These are phyloP conservation scores for Philotrypesis tridentata DNA, from an alignment of 1,140 invertebrate genomes.

Conservation along the genomic window DNA sequence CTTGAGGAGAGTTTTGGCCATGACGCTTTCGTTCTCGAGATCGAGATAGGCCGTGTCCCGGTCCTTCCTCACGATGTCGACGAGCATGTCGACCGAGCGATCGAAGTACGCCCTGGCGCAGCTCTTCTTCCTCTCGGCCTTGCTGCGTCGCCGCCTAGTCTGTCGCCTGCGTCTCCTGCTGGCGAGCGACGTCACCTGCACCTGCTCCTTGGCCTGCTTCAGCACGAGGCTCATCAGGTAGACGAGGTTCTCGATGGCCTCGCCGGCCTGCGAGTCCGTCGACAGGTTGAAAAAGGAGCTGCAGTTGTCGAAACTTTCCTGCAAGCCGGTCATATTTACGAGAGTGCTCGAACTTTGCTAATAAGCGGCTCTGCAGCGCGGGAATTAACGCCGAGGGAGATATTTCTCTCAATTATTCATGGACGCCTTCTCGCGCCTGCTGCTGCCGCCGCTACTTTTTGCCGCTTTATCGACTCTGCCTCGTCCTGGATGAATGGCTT, in stretches of 20 bases:
- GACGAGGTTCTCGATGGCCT: conserved; percentile 76
- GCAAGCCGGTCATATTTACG: neutral
- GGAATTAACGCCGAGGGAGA: neutral
- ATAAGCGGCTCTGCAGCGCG: neutral
- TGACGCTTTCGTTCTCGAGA: conserved; percentile 70
- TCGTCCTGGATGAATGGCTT: too few relatives aligned
- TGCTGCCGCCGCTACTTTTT: too few relatives aligned
- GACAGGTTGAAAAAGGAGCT: conserved; percentile 68
- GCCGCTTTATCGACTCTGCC: too few relatives aligned
- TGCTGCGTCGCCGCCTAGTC: conserved; percentile 32
- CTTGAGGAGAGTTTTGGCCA: conserved; percentile 76
- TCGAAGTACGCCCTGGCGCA: conserved; percentile 74
- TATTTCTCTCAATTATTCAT: neutral
- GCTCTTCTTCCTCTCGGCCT: conserved; percentile 46
- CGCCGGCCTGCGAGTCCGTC: conserved; percentile 62
- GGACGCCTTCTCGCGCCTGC: neutral
- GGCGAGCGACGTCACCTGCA: conserved; percentile 54
- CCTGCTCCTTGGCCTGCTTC: conserved; percentile 78
- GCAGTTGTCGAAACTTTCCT: conserved; percentile 70
- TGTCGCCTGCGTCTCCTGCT: conserved; percentile 51
- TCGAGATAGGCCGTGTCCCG: conserved; percentile 72
- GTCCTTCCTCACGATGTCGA: conserved; percentile 77
- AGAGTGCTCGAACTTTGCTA: neutral
- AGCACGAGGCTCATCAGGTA: conserved; percentile 77
- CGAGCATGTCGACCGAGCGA: conserved; percentile 75